Evolutionary conservation across 1,140 invertebrate species (phyloP).

Genomic region (Adelges cooleyi): DNA sequence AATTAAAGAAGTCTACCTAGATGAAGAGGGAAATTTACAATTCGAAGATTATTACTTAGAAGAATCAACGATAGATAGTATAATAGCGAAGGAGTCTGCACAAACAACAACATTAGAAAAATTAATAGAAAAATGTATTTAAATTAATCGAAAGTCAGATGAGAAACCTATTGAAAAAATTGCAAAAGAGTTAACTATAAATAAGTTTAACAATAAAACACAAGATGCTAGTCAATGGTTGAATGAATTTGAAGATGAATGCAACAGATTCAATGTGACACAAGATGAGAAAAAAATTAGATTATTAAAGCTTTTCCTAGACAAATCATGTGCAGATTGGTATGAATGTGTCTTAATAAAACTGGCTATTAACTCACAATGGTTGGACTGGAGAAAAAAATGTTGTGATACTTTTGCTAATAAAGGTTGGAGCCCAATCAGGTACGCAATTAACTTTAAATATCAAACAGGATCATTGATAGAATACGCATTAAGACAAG

Average conservation of each 20-base stretch:
- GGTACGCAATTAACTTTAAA: neutral
- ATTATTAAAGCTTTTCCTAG: slow-evolving; percentile 32
- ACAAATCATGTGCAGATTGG: slow-evolving; percentile 35
- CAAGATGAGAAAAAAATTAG: slow-evolving; percentile 15
- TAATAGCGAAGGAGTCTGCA: neutral
- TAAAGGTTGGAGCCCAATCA: neutral
- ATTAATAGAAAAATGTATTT: slow-evolving; percentile 24
- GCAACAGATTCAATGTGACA: slow-evolving; percentile 33
- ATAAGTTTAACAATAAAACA: slow-evolving; percentile 34
- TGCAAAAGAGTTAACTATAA: slow-evolving; percentile 29
- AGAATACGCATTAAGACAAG: too few species aligned
- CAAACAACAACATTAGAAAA: slow-evolving; percentile 26
- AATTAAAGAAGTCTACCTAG: neutral
- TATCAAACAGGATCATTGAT: neutral
- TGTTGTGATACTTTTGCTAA: neutral
- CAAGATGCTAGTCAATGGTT: slow-evolving; percentile 35
- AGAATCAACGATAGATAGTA: slow-evolving; percentile 6
- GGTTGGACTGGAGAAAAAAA: neutral
- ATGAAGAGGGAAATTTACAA: slow-evolving; percentile 31
- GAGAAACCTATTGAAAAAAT: slow-evolving; percentile 15
- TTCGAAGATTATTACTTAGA: slow-evolving; percentile 28
- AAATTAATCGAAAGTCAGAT: slow-evolving; percentile 1
- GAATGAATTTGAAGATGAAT: slow-evolving; percentile 34
- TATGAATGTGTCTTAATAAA: slow-evolving; percentile 25
- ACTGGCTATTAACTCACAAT: neutral